Evolutionary conservation across 2,888 invertebrate genomes (phyloP), one percentile per base, ranked within the genome.

Genomic region (Biston betularia): DNA sequence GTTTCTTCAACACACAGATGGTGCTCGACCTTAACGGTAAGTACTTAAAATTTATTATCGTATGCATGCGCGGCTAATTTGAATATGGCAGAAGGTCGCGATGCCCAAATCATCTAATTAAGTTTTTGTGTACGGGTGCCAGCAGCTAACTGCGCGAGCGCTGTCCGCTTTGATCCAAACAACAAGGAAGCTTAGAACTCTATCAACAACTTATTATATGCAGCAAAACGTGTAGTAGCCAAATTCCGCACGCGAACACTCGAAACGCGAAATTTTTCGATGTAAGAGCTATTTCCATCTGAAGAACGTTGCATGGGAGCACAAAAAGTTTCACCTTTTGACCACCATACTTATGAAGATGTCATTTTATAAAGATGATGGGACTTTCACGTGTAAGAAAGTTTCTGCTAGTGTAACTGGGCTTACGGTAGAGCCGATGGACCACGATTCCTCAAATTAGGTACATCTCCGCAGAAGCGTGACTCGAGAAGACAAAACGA

Each of bases 1-100:
- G 88, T 82, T 93, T 81, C 86, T 92, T 90, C 90, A 89, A 92
- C 83, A 92, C 93, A 73, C 93, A 92, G 85, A 92, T 93, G 93
- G 88, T 92, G 84, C 88, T 93, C 85, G 92, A 93, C 87, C 90
- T 92, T 77, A 92, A 92, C 82, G 93, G 93, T 93, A 78, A 82
- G 93, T 88, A 60, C 53, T 72, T 69, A 81, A 45, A 73, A 73
- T 49, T 68, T 49, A 78, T 48, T 70, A 68, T 71, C 53, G 63
- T 46, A 14, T 63, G 63, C 50, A 24, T 11, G 40, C 34, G 38
- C 64, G 46, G 61, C 65, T 81, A 74, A 81, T 83, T 81, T 80
- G 70, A 82, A 81, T 81, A 82, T 75, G 71, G 74, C 74, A 74
- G 77, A 76, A 75, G 76, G 68, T 61, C 70, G 57, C 58, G 71